Evolutionary conservation across 2,888 invertebrate species (phyloP).

Genomic region (Ochlodes sylvanus): DNA sequence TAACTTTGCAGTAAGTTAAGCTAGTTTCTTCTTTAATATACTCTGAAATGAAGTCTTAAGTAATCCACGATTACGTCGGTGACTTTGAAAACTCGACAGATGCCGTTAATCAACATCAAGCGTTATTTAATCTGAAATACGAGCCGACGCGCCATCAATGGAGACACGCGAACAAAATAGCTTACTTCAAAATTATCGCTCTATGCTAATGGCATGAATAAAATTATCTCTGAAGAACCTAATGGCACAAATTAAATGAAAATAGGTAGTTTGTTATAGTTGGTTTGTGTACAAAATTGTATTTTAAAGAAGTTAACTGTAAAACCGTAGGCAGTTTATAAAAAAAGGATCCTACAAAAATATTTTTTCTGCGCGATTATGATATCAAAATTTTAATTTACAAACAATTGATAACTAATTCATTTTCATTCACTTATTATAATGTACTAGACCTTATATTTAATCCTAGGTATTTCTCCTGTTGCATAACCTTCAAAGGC

Average conservation of each 20-base stretch:
- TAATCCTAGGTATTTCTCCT: no score
- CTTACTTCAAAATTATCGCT: constrained; percentile 73
- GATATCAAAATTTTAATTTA: no score
- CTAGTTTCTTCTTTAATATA: constrained; percentile 1
- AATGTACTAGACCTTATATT: no score
- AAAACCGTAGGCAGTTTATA: no score
- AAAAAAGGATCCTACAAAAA: no score
- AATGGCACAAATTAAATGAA: constrained; percentile 3
- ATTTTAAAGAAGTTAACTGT: background rate
- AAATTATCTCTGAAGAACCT: constrained; percentile 45
- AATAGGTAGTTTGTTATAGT: background rate
- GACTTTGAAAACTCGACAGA: constrained; percentile 64
- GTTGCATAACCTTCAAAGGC: no score
- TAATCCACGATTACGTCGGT: constrained; percentile 34
- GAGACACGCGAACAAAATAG: constrained; percentile 76
- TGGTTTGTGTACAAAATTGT: background rate
- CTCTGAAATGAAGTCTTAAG: background rate
- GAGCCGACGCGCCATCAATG: constrained; percentile 70
- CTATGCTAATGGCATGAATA: constrained; percentile 76
- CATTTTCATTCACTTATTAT: no score
- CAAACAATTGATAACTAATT: no score
- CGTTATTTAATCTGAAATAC: constrained; percentile 81
- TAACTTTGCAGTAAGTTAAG: background rate
- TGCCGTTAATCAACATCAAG: constrained; percentile 76
- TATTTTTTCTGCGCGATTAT: no score